Conservation (phyloP, 2,113 vertebrate species). For the Falco punctatus region DNA sequence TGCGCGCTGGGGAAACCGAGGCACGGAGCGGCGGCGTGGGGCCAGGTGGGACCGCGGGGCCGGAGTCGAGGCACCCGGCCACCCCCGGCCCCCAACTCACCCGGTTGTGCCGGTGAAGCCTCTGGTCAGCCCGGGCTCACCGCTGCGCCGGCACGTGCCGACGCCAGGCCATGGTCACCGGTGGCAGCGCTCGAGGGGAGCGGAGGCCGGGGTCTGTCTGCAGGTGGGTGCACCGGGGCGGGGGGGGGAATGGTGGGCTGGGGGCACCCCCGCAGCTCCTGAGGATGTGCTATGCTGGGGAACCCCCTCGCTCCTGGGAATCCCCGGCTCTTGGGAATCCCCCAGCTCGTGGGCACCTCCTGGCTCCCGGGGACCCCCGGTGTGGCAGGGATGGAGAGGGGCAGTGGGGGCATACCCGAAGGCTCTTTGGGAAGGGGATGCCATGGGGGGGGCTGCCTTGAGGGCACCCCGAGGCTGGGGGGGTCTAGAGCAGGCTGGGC, state of each 20-base stretch:
- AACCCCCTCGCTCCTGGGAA: not conserved
- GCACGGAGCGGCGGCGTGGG: not conserved
- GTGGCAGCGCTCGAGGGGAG: not conserved
- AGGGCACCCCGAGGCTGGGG: not conserved
- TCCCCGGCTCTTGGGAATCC: not conserved
- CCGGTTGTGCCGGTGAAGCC: not conserved
- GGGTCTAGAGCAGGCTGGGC: not conserved
- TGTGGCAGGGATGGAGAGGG: not conserved
- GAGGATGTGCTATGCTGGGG: not conserved
- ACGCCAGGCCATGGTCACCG: not conserved
- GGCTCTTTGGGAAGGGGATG: not conserved
- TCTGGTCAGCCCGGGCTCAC: not conserved
- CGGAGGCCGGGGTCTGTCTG: not conserved
- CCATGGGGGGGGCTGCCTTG: not conserved
- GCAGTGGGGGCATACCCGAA: too few relatives aligned
- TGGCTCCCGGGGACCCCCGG: not conserved
- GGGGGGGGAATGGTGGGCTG: rapidly evolving
- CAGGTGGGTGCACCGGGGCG: not conserved
- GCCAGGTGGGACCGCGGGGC: not conserved
- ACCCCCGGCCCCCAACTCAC: not conserved
- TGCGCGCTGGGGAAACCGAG: not conserved
- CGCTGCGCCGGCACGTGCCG: not conserved
- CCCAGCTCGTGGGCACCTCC: not conserved
- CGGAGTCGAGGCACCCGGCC: not conserved
- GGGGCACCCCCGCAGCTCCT: not conserved